Evolutionary conservation across 2,113 vertebrate species (phyloP).

Genomic region (Cnemophilus loriae): DNA sequence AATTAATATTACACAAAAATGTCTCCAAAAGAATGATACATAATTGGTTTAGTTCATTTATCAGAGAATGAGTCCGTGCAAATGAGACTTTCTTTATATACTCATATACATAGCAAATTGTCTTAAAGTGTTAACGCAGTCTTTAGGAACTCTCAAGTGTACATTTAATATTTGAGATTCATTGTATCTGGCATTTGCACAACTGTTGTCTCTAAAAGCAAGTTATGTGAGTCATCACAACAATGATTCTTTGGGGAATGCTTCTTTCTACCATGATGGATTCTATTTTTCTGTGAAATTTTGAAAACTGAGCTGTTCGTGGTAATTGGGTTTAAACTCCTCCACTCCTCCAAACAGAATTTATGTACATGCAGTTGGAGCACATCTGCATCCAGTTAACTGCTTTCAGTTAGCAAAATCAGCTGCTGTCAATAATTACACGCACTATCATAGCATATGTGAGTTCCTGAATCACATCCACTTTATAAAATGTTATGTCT

Average conservation of each 20-base stretch:
- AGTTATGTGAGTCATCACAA: constrained; percentile 3
- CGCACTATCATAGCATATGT: not conserved
- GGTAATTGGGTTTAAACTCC: not conserved
- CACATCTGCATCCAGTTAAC: not conserved
- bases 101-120: not conserved
- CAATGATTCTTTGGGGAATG: constrained; percentile 24
- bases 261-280: not conserved
- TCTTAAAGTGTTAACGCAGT: not conserved
- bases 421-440: not conserved
- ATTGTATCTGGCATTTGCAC: not conserved
- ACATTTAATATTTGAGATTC: not conserved
- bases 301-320: not conserved
- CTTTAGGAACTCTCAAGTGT: not conserved
- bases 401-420: constrained; percentile 3
- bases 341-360: not conserved
- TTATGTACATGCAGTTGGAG: not conserved
- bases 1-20: constrained; percentile 44
- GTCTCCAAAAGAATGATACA: not conserved
- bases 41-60: constrained; percentile 2
- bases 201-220: constrained; percentile 42
- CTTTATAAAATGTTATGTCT: not conserved
- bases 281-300: constrained; percentile 9
- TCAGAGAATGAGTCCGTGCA: not conserved
- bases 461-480: not conserved
- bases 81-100: not conserved